Base-by-base conservation (phyloP, 2,113 vertebrate species). In the Rhinolophus sinicus region DNA sequence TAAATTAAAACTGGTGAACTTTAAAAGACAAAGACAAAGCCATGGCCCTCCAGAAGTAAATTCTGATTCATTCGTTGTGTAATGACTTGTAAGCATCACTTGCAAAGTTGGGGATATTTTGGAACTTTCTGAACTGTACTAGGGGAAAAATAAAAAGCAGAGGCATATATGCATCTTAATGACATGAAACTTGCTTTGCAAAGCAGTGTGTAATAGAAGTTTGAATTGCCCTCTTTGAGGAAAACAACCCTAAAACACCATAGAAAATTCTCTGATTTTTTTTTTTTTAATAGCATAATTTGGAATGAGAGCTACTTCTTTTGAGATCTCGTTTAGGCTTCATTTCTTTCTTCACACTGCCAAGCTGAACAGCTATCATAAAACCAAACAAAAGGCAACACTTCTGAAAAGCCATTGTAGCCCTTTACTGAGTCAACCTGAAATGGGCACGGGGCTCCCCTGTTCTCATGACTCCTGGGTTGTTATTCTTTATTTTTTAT, bases 301-400 rank as follows among this genome's bases (percentile, higher is more conserved):
- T 87, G 60, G 67, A 94, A 58, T 30, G 18, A 52, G 60, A 30
- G 26, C 33, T 21, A 11, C 96, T 90, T 83, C 94, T 84, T 92
- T 94, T 92, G 84, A 75, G 88, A 72, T 95, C 72, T 96, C 88
- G 69, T 92, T 92, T 85, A 93, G 88, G 38, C 16, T 69, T 77
- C 6, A 54, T 81, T 96, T 88, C 93, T 93, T 96, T 76, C 47
- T 73, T 12, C 50, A 62, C 62, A 21, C 28, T 90, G 67, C 81
- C 70, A 70, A 91, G 40, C 72, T n/a, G 85, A 95, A 85, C 50
- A 88, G 81, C 62, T 94, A 78, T 93, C 94, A 82, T 35, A 92
- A 95, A 94, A 85, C 94, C 58, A 90, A 95, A 95, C 72, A 67
- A 64, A 92, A 64, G 77, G 77, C 77, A 60, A 7, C 8, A 16